Base-by-base conservation (phyloP, 53 echinoderm and acorn worm species). In the Echinometra lucunter region DNA sequence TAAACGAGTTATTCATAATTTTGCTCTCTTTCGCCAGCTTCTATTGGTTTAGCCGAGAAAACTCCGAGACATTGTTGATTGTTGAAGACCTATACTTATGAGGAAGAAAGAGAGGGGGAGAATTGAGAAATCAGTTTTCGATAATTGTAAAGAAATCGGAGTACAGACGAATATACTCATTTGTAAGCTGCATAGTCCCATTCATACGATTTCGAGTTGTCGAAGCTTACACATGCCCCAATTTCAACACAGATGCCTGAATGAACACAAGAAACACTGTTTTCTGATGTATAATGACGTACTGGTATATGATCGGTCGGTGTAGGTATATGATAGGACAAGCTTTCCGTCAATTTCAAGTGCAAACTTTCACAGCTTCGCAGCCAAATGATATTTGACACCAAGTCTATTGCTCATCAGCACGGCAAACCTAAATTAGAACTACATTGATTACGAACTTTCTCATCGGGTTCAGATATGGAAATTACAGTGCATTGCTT, bases 11-110 rank as follows among this genome's bases (percentile, higher is more conserved):
- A 82, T 92, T 92, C 78, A 92, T 92, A 92, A 92, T 92, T 94
- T 83, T 94, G 60, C 85, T 83, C 83, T 94, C 82, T 94, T 82
- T 83, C 66, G 42, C 94, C 94, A 83, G 44, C 45, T 83, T 63
- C 38, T 94, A 83, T 94, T 94, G 94, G 94, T 94, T 94, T 94
- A 94, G 85, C 94, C 94, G 94, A 94, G 94, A 94, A 94, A 92
- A 92, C 69, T 58, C 91, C 70, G 91, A 91, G 69, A 66, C 91
- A 67, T 78, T 92, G 93, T 78, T 92, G 74, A 78, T 92, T 92
- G 74, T 91, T 91, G 91, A 66, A 67, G 91, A 70, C 72, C 91
- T 45, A 91, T 89, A 89, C 89, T 58, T 23, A 89, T 85, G 45
- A 85, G 47, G 49, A 85, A 85, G 85, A 85, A 85, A 91, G 91